Conservation (phyloP, 2,113 vertebrate species). For the Charina bottae region DNA sequence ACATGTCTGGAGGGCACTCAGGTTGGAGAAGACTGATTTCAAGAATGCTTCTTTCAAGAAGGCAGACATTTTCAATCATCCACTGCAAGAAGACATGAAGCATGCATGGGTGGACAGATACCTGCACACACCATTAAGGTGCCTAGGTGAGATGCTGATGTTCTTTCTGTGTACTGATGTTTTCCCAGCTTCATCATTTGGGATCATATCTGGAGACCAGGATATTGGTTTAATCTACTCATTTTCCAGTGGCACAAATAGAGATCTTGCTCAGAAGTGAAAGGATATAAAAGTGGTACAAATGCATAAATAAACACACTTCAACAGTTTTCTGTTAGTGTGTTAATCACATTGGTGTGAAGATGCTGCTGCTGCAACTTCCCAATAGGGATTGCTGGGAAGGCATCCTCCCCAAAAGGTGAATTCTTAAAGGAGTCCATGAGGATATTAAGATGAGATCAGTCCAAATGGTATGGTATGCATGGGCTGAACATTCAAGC, state of each 20-base stretch:
- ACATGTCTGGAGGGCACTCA: not conserved
- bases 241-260: not conserved
- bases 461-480: not conserved
- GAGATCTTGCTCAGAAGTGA: not conserved
- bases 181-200: not conserved
- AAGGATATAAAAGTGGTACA: not conserved
- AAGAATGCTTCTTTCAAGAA: not conserved
- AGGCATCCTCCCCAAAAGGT: not conserved
- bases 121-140: not conserved
- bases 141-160: not conserved
- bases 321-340: not conserved
- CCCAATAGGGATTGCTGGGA: not conserved
- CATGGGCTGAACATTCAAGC: not conserved
- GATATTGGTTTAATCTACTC: not conserved
- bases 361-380: not conserved
- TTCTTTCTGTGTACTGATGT: not conserved
- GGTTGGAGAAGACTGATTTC: not conserved
- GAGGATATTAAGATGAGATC: not conserved
- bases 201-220: not conserved
- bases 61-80: not conserved
- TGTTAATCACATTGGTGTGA: not conserved
- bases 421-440: not conserved
- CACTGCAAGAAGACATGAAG: not conserved
- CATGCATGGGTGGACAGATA: not conserved
- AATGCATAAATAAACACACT: not conserved